Evolutionary conservation across 2,113 vertebrate species (phyloP), one percentile per base, ranked within the genome.

Genomic region (Psilopsiagon aymara): DNA sequence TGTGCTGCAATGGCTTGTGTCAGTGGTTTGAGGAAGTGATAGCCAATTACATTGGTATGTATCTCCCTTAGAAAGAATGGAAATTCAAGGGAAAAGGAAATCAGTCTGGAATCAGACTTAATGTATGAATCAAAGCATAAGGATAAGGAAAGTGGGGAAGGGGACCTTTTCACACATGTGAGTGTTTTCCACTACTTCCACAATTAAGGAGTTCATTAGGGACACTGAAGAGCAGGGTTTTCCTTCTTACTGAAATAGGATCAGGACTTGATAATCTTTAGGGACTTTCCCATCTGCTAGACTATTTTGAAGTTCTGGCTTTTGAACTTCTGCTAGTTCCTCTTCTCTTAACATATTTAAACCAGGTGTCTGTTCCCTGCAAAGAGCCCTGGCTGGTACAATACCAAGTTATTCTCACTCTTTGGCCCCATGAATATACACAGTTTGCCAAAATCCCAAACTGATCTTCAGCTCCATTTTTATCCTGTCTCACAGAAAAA

Each of bases 1-100:
- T 1, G 1, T 0, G 0, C 46, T 39, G 74, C 24, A 78, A 64
- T 7, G 41, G 35, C 15, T 79, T 5, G 1, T 3, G 5, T 29
- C 84, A 82, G 66, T 0, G 0, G 44, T 44, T 35, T 73, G 20
- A 69, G 35, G 19, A 71, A 68, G 20, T 2, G 7, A 31, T 4
- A 53, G 43, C 13, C 4, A 1, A 39, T 31, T 55, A 43, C n/a
- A 12, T 1, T 12, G 44, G 51, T 18, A 66, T 62, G 60, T n/a
- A 44, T n/a, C 4, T 19, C 24, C 10, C 31, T 51, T 37, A 2
- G 35, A 79, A 85, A 43, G 9, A 35, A 35, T 62, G 46, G 62
- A 79, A 62, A 91, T 52, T 64, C 12, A 64, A 21, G n/a, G 52
- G 68, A 92, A 76, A 90, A 79, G 4, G 14, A 49, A 69, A 55